These are phyloP conservation scores for Plodia interpunctella DNA, from an alignment of 1,140 invertebrate genomes.

Conservation along the genomic window DNA sequence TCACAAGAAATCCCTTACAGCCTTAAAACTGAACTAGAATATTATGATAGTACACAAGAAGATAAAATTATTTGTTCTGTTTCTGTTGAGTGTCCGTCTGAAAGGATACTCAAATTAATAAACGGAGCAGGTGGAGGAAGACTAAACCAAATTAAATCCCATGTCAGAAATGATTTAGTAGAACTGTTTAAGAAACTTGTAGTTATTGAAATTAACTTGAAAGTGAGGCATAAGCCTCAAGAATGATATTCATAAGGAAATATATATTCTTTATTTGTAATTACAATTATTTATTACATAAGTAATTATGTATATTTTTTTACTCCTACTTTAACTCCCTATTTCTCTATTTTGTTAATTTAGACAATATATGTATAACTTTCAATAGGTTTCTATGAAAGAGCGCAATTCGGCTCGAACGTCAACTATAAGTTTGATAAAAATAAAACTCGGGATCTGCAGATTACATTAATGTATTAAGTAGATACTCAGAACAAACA, in stretches of 20 bases:
- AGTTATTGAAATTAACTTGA: slow-evolving; percentile 46
- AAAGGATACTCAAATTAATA: slow-evolving; percentile 80
- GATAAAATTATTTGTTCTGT: slow-evolving; percentile 80
- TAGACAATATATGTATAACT: too few species aligned
- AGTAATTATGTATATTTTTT: too few species aligned
- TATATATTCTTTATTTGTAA: background rate
- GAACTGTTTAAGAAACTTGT: slow-evolving; percentile 60
- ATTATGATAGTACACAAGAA: slow-evolving; percentile 79
- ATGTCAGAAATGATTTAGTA: slow-evolving; percentile 66
- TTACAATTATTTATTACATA: too few species aligned
- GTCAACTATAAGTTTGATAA: too few species aligned
- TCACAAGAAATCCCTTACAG: slow-evolving; percentile 90
- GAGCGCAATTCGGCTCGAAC: too few species aligned
- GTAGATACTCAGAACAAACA: too few species aligned
- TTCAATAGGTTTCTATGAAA: too few species aligned
- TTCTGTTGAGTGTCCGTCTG: slow-evolving; percentile 79
- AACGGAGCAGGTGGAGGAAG: slow-evolving; percentile 81
- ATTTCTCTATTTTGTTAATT: too few species aligned
- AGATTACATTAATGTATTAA: too few species aligned
- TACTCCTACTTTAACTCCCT: too few species aligned
- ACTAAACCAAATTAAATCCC: slow-evolving; percentile 81
- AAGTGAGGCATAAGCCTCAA: slow-evolving; percentile 34
- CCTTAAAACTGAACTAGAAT: slow-evolving; percentile 81
- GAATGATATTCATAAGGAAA: background rate
- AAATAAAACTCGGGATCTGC: too few species aligned